phyloP scores from a whole-genome alignment of 2,888 invertebrate genomes.

The Spicauda simplicius region DNA sequence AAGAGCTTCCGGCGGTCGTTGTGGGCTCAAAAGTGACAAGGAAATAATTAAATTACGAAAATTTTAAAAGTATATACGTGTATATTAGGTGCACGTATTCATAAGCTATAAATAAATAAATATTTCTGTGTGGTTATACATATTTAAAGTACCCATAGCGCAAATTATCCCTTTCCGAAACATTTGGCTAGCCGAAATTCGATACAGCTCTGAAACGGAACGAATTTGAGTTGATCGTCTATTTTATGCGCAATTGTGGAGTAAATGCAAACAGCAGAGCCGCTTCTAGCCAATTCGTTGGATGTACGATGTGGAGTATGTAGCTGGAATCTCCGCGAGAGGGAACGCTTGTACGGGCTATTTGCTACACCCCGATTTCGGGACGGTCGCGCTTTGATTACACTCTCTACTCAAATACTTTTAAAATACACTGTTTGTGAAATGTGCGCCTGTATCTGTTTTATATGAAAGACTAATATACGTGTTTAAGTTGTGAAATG shows the following conservation, averaged over 20 bases:
- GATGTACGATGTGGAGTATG: constrained; percentile 25
- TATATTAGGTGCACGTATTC: no score
- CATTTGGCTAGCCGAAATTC: constrained; percentile 23
- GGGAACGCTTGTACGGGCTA: constrained; percentile 56
- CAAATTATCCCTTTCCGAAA: not conserved
- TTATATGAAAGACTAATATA: no score
- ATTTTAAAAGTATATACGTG: no score
- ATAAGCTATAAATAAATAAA: no score
- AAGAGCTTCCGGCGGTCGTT: no score
- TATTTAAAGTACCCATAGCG: no score
- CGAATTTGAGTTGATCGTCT: constrained; percentile 26
- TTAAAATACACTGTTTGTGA: not conserved
- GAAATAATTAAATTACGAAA: no score
- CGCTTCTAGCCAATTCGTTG: constrained; percentile 34
- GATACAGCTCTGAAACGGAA: constrained; percentile 24
- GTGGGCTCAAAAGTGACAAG: no score
- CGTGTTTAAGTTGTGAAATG: no score
- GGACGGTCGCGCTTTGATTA: constrained; percentile 71
- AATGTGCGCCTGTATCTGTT: not conserved
- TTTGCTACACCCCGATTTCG: constrained; percentile 67
- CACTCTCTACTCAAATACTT: constrained; percentile 50
- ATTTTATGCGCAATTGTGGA: constrained; percentile 30
- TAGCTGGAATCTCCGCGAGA: constrained; percentile 49
- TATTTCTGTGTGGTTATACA: no score
- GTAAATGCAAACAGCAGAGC: constrained; percentile 28